Evolutionary conservation across 1,140 invertebrate genomes (phyloP).

Genomic region (Drosophila serrata): DNA sequence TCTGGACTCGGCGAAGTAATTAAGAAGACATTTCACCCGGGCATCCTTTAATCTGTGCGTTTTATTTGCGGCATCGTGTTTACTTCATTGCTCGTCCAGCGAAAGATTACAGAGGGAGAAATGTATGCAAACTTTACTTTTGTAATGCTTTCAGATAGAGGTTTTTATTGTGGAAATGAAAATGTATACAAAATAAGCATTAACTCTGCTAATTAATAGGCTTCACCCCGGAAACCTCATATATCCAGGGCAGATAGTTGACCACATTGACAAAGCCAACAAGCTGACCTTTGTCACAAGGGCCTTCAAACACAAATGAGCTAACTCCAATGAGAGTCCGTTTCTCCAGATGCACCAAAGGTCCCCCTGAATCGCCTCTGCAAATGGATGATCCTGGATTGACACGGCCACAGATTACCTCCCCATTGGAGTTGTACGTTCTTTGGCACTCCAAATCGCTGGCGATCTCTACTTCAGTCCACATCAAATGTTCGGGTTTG

Average conservation of each 20-base stretch:
- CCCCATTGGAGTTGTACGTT: not conserved
- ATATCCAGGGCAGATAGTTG: not conserved
- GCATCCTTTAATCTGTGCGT: conserved; percentile 85
- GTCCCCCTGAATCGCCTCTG: not conserved
- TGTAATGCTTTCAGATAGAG: not conserved
- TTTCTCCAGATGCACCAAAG: not conserved
- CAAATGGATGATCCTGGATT: not conserved
- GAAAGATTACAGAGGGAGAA: conserved; percentile 15
- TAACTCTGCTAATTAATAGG: not conserved
- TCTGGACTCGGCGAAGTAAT: conserved; percentile 81
- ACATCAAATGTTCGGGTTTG: not conserved
- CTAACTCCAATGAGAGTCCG: not conserved
- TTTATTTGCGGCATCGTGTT: conserved; percentile 76
- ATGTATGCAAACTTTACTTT: not conserved
- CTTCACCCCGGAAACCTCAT: not conserved
- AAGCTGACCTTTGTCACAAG: not conserved
- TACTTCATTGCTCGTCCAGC: conserved; percentile 21
- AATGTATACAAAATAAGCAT: no score
- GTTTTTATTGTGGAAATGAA: not conserved
- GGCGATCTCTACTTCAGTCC: not conserved
- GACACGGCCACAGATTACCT: not conserved
- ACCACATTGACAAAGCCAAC: not conserved
- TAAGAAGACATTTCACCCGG: conserved; percentile 84
- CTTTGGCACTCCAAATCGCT: not conserved
- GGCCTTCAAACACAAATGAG: not conserved